phyloP scores from a whole-genome alignment of 1,140 invertebrate species.

The Cylas formicarius region DNA sequence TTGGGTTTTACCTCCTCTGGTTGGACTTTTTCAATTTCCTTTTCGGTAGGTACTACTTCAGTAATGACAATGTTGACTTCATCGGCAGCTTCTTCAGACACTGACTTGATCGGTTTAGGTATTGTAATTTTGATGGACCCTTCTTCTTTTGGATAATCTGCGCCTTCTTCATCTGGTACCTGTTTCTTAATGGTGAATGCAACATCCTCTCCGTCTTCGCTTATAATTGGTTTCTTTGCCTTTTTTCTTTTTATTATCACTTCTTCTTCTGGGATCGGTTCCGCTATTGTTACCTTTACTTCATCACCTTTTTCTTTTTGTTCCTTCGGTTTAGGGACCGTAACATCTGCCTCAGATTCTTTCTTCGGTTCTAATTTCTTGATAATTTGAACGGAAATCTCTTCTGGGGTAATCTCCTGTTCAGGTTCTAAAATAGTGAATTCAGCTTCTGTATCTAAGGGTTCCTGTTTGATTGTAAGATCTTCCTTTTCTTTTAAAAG shows the following conservation, averaged over 20 bases:
- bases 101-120: constrained; percentile 18
- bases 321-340: constrained; percentile 26
- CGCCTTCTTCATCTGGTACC: constrained; percentile 12
- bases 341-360: constrained; percentile 12
- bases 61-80: constrained; percentile 26
- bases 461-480: constrained; percentile 14
- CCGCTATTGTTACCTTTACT: constrained; percentile 22
- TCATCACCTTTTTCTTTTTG: constrained; percentile 38
- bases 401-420: constrained; percentile 14
- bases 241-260: constrained; percentile 1
- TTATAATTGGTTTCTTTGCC: neutral
- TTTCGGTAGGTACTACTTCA: neutral
- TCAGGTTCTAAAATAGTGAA: constrained; percentile 32
- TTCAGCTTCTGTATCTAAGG: constrained; percentile 21
- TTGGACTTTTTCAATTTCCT: neutral
- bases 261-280: constrained; percentile 2
- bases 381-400: constrained; percentile 17
- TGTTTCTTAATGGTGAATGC: constrained; percentile 30
- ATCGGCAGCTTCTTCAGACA: constrained; percentile 24
- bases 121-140: too few species aligned
- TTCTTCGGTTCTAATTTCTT: constrained; percentile 17
- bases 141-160: too few species aligned
- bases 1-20: neutral
- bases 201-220: constrained; percentile 7
- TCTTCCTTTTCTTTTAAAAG: constrained; percentile 16